phyloP scores from a whole-genome alignment of 2,888 invertebrate genomes.

The Agrotis ipsilon region DNA sequence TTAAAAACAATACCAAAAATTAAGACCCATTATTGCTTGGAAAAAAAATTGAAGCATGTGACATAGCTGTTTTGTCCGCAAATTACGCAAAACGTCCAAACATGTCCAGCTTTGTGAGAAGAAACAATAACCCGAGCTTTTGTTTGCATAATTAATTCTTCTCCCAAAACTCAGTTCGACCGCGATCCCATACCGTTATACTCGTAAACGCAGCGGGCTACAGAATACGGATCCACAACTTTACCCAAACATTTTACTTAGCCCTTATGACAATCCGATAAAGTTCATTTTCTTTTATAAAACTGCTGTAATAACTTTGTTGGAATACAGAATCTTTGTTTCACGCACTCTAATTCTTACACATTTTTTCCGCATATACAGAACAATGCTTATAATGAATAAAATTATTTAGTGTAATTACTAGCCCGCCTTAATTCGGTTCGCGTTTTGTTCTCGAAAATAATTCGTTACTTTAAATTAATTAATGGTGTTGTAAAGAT shows the following conservation, averaged over 20 bases:
- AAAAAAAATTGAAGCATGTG: conserved; percentile 69
- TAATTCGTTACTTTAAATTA: conserved; percentile 63
- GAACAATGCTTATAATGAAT: conserved; percentile 81
- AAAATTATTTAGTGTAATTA: conserved; percentile 76
- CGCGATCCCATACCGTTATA: conserved; percentile 85
- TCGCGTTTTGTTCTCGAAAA: conserved; percentile 75
- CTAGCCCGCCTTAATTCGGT: conserved; percentile 72
- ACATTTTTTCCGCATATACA: conserved; percentile 78
- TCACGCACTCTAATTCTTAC: conserved; percentile 81
- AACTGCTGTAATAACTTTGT: conserved; percentile 42
- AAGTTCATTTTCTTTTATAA: conserved; percentile 52
- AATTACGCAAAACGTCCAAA: conserved; percentile 90
- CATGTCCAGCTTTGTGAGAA: conserved; percentile 79
- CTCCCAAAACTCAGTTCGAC: conserved; percentile 81
- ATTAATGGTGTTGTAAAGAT: conserved; percentile 62
- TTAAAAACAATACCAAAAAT: conserved; percentile 43
- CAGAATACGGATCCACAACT: conserved; percentile 70
- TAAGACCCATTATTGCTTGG: conserved; percentile 39
- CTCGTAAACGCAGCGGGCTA: conserved; percentile 84
- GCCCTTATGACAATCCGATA: conserved; percentile 60
- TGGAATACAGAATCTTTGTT: conserved; percentile 71
- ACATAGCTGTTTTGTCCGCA: conserved; percentile 79
- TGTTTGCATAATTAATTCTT: conserved; percentile 89
- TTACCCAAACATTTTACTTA: conserved; percentile 36
- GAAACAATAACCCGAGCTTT: conserved; percentile 85